Base-by-base conservation (phyloP, 2,797 vertebrate species). In the Chrysocyon brachyurus region DNA sequence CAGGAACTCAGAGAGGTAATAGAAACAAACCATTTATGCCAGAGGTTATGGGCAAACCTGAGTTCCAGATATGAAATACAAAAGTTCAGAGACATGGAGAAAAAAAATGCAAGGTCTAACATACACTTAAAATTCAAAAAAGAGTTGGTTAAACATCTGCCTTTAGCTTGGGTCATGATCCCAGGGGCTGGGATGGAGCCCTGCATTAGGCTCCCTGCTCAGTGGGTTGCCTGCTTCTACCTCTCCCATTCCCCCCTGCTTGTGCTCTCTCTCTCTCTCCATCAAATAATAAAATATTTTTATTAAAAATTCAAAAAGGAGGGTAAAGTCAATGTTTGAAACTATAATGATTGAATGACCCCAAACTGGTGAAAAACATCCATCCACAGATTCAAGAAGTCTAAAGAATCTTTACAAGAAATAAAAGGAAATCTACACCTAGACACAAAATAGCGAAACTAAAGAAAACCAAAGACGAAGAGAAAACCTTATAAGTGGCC, bases 401-500 rank as follows among this genome's bases (percentile, higher is more conserved):
- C 84, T 72, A 88, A 91, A 91, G 59, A 85, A 73, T 88, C 40
- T 84, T n/a, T 81, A 93, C 10, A 96, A 77, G 52, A 91, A 73
- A 90, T 52, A 72, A 79, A 63, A 94, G 92, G 78, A 91, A 59
- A 93, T 49, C 31, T 89, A 24, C 12, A 94, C 33, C 19, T 81
- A 91, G 63, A 64, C 56, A 87, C 26, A 26, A 78, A 46, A 87
- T 16, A 92, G 33, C 91, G 57, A 93, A 93, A 84, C 4, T 84
- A 61, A 63, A 66, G 56, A 73, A 96, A 84, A 77, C 4, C 33
- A 87, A 91, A 40, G 61, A 77, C 46, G 61, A 54, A 93, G 52
- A 92, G 59, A 89, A 87, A 63, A 66, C 14, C 40, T 88, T 68
- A 24, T 84, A 83, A 75, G 57, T 49, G 46, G 52, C 52, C 52